Base-by-base conservation (phyloP, 2,113 vertebrate genomes). In the Thymallus thymallus region DNA sequence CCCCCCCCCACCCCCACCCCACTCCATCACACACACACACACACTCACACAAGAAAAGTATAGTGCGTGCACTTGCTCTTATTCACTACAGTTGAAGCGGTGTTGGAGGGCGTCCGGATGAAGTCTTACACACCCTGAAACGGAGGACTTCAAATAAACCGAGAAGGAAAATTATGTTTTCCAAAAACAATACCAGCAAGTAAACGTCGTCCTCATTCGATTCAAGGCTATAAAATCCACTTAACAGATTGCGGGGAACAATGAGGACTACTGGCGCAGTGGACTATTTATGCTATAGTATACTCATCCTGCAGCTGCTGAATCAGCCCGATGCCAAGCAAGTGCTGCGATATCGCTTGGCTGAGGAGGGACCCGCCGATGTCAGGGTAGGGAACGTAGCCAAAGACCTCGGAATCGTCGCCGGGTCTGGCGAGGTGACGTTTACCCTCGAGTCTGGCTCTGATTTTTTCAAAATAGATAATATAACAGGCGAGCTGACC, bases 401-500 rank as follows among this genome's bases (percentile, higher is more conserved):
- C 75, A 91, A 89, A 32, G 97, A 99, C 91, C 88, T 99, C 88
- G 95, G 96, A 71, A 98, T 98, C 70, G 95, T 95, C 51, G 95
- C 96, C 20, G 95, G 95, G 81, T 96, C 96, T 29, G 95, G 96
- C 0, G 97, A 98, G 91, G 97, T 98, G 91, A 98, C 97, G 81
- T 99, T 98, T 92, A 99, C 97, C 86, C 92, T 99, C 13, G 98
- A 99, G 84, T 98, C 98, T 0, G 97, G 97, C 77, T 97, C 97
- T 0, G 98, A 99, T 82, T 98, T 96, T 87, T 95, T 99, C 81
- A 98, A 98, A 90, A 99, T 99, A 88, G 98, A 99, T 93, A 98
- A 98, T 93, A 96, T 98, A 63, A 98, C 98, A 63, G 98, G 98
- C 72, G 97, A 98, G 89, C 93, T 99, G 86, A 96, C 95, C 92